Evolutionary conservation across 2,888 invertebrate genomes (phyloP), one percentile per base, ranked within the genome.

Genomic region (Steinernema carpocapsae): DNA sequence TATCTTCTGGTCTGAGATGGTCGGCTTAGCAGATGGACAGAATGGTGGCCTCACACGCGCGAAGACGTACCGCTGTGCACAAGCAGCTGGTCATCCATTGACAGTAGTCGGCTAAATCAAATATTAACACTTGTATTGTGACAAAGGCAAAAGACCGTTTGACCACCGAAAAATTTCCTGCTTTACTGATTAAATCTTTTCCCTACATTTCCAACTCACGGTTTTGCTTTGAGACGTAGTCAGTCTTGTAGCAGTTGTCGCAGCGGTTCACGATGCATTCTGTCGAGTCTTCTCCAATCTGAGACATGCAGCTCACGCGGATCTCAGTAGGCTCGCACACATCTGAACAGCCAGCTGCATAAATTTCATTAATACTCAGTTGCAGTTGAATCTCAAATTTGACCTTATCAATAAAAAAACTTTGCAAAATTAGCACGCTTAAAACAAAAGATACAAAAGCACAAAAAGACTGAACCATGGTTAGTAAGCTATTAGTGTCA

Each of bases 231-330:
- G 32, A 26, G 32, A 64, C 64, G 17, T 64, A 64, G 32, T 26
- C 32, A 14, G 64, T 64, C 32, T 64, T 64, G 64, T n/a, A 64
- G 64, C 64, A 64, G 64, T 64, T 64, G 64, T 64, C 64, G 32
- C 64, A 64, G 17, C 64, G 64, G 26, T 64, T 64, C 32, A 64
- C 64, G 64, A 64, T 64, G 64, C 64, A 64, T 32, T 64, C 64
- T 2, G 64, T 64, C 29, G 64, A 64, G n/a, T 64, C 64, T 32
- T 64, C 64, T 29, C 32, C 64, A 32, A 32, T 32, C 64, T 64
- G 64, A 17, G 64, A 64, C 32, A 64, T 26, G 64, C 64, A 64
- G 37, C 64, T 64, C 32, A 64, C n/a, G 29, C 64, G 64, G 64
- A 64, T 37, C 32, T 64, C 64, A 4, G 22, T 64, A 2, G 64